Evolutionary conservation across 2,113 vertebrate genomes (phyloP), one percentile per base, ranked within the genome.

Genomic region (Dicerorhinus sumatrensis): DNA sequence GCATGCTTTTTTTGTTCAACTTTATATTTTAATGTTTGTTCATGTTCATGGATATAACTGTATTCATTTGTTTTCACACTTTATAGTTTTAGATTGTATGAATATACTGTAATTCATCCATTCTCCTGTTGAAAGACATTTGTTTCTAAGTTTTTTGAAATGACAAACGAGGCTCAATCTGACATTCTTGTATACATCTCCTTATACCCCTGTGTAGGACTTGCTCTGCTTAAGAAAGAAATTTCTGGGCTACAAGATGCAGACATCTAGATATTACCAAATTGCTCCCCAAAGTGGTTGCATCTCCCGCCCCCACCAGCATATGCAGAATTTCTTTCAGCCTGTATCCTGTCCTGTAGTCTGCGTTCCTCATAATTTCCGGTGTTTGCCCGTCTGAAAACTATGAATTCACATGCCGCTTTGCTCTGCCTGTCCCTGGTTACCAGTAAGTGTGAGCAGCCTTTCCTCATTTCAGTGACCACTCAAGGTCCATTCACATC

Each of bases 241-340:
- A 1, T 70, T 80, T 42, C 31, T 36, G 73, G 65, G 48, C 29
- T 11, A 0, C 11, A 12, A 73, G 56, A 25, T 10, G 17, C 2
- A 12, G 18, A 11, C 42, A 1, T n/a, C 62, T 2, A 0, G 42
- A 3, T 29, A 0, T 0, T 5, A 14, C 25, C 23, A 1, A 4
- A 0, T 11, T 0, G 5, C 11, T 11, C 46, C 65, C 46, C 46
- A 75, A 0, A 3, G 46, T 17, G 46, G 27, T 0, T 0, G 6
- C 46, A 1, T 16, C 39, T 2, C 16, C 25, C 31, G 6, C 4
- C 20, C 16, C 8, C 2, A 7, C 39, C 13, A 1, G 48, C 69
- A 2, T 0, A 0, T 0, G 4, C 8, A 14, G 31, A 23, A 3
- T 6, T 7, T 31, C 67, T 23, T 33, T 16, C 29, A 0, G 21